Percentiles rank a stretch among this genome's conserved stretches.
phyloP scores from a whole-genome alignment of 1,140 invertebrate genomes.

The Conus betulinus region DNA sequence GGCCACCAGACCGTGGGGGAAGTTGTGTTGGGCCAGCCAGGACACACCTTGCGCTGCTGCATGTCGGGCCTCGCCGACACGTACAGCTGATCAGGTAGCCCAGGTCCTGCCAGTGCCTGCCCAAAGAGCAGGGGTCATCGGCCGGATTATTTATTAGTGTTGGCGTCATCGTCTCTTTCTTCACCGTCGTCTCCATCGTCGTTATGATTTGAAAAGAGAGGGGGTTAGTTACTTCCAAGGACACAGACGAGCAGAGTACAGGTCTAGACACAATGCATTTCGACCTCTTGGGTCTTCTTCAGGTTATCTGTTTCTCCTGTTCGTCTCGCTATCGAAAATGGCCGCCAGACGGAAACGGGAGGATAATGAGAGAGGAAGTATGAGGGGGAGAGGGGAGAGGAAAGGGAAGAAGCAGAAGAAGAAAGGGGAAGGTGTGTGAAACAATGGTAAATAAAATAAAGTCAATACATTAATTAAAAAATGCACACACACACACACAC shows the following conservation, averaged over 20 bases:
- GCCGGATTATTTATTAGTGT: slow-evolving; percentile 80
- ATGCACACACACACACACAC: slow-evolving; percentile 77
- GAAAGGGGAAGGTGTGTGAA: no score
- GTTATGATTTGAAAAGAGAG: not conserved
- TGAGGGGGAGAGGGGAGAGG: no score
- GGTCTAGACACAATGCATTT: no score
- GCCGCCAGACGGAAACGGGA: no score
- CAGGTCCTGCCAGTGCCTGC: slow-evolving; percentile 96
- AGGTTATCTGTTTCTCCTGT: no score
- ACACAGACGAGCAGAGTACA: no score
- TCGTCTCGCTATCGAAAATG: no score
- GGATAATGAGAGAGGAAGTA: no score
- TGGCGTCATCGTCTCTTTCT: not conserved
- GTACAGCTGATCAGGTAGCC: slow-evolving; percentile 99
- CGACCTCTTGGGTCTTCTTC: no score
- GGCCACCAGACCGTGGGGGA: slow-evolving; percentile 97
- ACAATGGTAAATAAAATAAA: slow-evolving; percentile 75
- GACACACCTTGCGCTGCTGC: slow-evolving; percentile 98
- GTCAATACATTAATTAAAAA: slow-evolving; percentile 71
- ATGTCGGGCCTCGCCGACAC: slow-evolving; percentile 97
- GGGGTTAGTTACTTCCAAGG: no score
- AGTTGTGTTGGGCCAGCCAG: slow-evolving; percentile 99
- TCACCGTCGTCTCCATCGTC: not conserved
- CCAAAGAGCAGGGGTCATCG: slow-evolving; percentile 16
- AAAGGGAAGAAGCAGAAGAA: no score